Evolutionary conservation across 2,797 vertebrate species (phyloP).

Genomic region (Passerculus sandwichensis): DNA sequence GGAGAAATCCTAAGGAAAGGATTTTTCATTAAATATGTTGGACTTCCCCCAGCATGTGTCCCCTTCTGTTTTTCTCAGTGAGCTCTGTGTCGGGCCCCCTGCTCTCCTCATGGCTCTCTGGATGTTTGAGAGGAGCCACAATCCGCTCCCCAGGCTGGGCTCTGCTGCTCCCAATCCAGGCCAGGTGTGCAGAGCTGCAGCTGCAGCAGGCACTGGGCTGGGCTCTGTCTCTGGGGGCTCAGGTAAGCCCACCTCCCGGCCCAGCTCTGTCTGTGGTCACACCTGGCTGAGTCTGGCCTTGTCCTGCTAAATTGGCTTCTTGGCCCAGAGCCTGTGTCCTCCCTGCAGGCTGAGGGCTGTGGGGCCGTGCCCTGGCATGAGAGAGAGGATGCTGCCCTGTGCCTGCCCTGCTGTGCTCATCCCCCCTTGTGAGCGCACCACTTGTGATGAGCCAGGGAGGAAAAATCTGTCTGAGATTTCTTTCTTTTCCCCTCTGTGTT

Average conservation of each 20-base stretch:
- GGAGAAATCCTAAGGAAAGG: too few species aligned
- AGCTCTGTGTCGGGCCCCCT: not conserved
- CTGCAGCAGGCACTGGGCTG: not conserved
- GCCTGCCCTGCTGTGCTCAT: rapidly evolving
- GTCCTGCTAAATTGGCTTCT: not conserved
- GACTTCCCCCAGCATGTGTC: rapidly evolving
- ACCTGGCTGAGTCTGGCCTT: not conserved
- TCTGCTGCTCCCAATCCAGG: not conserved
- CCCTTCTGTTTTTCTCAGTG: not conserved
- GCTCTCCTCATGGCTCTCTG: not conserved
- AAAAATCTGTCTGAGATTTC: not conserved
- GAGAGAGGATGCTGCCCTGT: not conserved
- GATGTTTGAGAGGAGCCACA: not conserved
- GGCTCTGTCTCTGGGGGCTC: rapidly evolving
- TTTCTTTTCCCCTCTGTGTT: not conserved
- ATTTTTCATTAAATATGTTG: too few species aligned
- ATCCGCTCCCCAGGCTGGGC: rapidly evolving
- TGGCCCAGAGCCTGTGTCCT: not conserved
- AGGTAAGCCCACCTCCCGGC: rapidly evolving
- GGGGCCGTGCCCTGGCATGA: not conserved
- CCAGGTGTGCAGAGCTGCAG: not conserved
- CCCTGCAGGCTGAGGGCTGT: not conserved
- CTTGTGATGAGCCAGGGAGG: not conserved
- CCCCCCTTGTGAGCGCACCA: not conserved
- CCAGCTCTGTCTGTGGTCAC: not conserved